Conservation (phyloP, 2,797 vertebrate species). For the Pangasius macronema region DNA sequence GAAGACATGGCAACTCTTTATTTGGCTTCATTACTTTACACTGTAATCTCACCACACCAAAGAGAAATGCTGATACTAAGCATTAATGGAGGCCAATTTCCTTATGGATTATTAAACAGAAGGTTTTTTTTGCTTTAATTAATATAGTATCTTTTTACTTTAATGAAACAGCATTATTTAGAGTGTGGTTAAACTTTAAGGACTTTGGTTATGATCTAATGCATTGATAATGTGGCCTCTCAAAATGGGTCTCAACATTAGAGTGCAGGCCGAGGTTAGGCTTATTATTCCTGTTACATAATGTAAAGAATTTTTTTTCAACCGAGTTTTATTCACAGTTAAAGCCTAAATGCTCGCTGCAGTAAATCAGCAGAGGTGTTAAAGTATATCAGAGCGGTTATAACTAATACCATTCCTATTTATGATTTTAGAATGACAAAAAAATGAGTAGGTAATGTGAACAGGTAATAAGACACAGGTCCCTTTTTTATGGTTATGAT, state of each 20-base stretch:
- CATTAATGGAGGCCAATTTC: conserved; percentile 68
- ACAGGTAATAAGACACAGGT: neutral
- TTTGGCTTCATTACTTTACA: conserved; percentile 91
- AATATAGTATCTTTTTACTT: conserved; percentile 60
- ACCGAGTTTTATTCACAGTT: conserved; percentile 6
- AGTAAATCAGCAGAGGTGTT: neutral
- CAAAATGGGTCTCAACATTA: conserved; percentile 23
- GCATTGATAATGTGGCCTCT: conserved; percentile 43
- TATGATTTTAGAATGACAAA: neutral
- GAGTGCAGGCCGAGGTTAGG: neutral
- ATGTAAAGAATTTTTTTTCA: neutral
- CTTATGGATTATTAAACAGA: conserved; percentile 63
- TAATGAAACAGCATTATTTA: conserved; percentile 59
- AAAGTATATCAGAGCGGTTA: neutral
- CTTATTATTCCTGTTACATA: neutral
- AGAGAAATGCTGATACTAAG: conserved; percentile 81
- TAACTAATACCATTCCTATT: neutral
- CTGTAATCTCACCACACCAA: conserved; percentile 92
- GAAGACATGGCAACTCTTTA: conserved; percentile 84
- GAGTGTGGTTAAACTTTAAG: conserved; percentile 55
- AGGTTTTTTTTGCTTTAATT: conserved; percentile 58
- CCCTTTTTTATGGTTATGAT: neutral
- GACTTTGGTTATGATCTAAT: conserved; percentile 50
- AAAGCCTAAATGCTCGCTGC: neutral
- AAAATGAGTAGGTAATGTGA: neutral